A percentile compares a stretch with the other conserved stretches of the same genome.
These are phyloP conservation scores for Polyodon spathula DNA, from an alignment of 2,113 vertebrate species.

Conservation along the genomic window DNA sequence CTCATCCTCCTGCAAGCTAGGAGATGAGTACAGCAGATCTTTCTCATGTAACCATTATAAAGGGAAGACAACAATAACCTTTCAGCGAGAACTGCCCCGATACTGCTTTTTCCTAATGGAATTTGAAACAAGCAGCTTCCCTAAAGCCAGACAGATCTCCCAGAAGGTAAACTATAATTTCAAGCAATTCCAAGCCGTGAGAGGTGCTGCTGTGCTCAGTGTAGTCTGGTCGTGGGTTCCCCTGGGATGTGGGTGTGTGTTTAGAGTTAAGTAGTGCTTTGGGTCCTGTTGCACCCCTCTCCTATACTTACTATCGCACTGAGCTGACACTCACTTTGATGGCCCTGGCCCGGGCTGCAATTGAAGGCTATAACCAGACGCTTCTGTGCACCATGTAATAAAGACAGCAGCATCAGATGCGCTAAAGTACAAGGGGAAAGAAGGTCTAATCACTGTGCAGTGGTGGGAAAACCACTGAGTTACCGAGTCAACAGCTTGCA, in stretches of 20 bases:
- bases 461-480: no score
- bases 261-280: not conserved
- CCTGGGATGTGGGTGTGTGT: not conserved
- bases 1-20: not conserved
- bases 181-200: not conserved
- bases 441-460: constrained; percentile 24
- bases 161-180: constrained; percentile 2
- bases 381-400: constrained; percentile 34
- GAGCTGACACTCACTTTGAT: constrained; percentile 43
- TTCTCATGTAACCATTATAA: no score
- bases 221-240: not conserved
- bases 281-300: constrained; percentile 29
- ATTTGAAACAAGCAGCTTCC: not conserved
- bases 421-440: constrained; percentile 44
- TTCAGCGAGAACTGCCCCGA: no score
- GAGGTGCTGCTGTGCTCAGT: not conserved
- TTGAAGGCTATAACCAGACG: constrained; percentile 47
- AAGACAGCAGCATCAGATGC: constrained; percentile 34
- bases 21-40: not conserved
- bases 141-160: no score
- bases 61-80: no score
- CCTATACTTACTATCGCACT: constrained; percentile 22
- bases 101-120: not conserved
- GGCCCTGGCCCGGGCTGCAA: constrained; percentile 38
- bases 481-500: no score